A percentile compares a stretch with the other conserved stretches of the same genome.
These are phyloP conservation scores for Ophion slaviceki DNA, from an alignment of 2,888 invertebrate species.

Conservation along the genomic window DNA sequence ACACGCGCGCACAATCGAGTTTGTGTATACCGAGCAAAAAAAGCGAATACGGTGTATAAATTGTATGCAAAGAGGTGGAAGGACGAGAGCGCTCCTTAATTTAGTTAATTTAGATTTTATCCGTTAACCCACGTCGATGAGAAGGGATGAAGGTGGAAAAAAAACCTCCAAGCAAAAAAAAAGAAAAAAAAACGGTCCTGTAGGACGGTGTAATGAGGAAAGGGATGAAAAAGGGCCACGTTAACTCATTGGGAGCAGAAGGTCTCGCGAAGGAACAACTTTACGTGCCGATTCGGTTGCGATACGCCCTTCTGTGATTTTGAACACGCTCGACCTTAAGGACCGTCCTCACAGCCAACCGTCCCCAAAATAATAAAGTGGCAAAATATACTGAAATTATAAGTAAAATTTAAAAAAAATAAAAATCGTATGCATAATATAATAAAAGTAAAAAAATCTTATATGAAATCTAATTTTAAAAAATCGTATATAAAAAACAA, in stretches of 20 bases:
- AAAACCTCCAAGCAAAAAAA: not conserved
- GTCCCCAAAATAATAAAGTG: too few relatives aligned
- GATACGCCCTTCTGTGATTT: not conserved
- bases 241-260: not conserved
- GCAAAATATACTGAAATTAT: too few relatives aligned
- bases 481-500: too few relatives aligned
- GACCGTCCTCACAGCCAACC: not conserved
- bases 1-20: slow-evolving; percentile 36
- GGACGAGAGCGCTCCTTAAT: slow-evolving; percentile 80
- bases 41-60: slow-evolving; percentile 77
- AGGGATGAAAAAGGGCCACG: not conserved
- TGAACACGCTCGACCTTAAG: not conserved
- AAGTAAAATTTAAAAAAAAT: too few relatives aligned
- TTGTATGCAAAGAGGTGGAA: slow-evolving; percentile 78
- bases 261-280: too few relatives aligned
- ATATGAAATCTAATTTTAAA: too few relatives aligned
- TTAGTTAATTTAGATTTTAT: slow-evolving; percentile 84
- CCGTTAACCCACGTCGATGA: slow-evolving; percentile 77
- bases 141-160: slow-evolving; percentile 33
- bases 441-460: too few relatives aligned
- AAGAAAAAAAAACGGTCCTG: slow-evolving; percentile 49
- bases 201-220: slow-evolving; percentile 48
- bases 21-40: slow-evolving; percentile 48
- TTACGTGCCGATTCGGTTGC: too few relatives aligned
- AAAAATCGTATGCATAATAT: too few relatives aligned